These are phyloP conservation scores for Girardia tigrina DNA, from an alignment of 2,888 invertebrate species.

Conservation along the genomic window DNA sequence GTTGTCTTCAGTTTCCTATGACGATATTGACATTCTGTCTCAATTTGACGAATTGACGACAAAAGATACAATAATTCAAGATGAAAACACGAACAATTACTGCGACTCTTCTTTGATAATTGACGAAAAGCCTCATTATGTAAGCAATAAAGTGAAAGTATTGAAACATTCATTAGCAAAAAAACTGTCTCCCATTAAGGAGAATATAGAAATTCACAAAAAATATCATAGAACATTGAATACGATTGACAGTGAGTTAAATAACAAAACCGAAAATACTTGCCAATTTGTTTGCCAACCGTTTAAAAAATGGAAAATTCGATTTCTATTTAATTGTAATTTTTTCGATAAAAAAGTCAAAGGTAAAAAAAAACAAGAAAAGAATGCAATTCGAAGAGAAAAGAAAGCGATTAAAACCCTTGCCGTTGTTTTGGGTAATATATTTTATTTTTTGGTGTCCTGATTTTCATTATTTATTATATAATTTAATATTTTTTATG, in stretches of 20 bases:
- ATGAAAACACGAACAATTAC: neutral
- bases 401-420: neutral
- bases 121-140: neutral
- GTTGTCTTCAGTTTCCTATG: neutral
- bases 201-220: slow-evolving; percentile 13
- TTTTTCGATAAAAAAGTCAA: neutral
- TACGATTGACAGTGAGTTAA: slow-evolving; percentile 19
- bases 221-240: slow-evolving; percentile 2
- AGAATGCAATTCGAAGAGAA: neutral
- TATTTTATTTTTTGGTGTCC: too few relatives aligned
- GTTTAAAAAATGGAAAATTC: neutral
- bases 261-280: slow-evolving; percentile 7
- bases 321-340: slow-evolving; percentile 1
- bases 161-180: neutral
- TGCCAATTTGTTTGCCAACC: slow-evolving; percentile 9
- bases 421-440: neutral
- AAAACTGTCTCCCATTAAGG: neutral
- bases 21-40: neutral
- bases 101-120: neutral
- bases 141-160: neutral
- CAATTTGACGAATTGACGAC: neutral
- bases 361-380: neutral
- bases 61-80: neutral
- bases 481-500: too few relatives aligned
- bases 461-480: too few relatives aligned